Evolutionary conservation across 2,888 invertebrate genomes (phyloP).

Genomic region (Flexamia atlantica): DNA sequence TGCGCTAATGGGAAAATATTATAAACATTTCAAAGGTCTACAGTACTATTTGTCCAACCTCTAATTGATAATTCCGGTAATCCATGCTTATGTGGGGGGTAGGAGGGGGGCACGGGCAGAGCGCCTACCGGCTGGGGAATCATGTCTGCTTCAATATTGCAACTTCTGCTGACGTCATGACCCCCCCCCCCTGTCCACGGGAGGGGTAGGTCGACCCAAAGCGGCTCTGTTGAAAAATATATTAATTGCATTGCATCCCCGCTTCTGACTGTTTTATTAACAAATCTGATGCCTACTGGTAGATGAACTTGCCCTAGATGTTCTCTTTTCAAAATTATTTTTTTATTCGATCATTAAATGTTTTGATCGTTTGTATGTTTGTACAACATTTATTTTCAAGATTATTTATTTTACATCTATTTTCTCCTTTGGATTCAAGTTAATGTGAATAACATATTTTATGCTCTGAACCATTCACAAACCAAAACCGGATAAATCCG

Average conservation of each 20-base stretch:
- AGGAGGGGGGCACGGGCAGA: background rate
- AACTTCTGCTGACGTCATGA: constrained; percentile 39
- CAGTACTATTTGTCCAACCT: background rate
- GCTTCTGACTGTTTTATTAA: constrained; percentile 21
- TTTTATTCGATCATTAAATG: too few species aligned
- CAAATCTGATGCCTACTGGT: background rate
- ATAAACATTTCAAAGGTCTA: constrained; percentile 20
- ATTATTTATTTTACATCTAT: too few species aligned
- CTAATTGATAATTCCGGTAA: constrained; percentile 53
- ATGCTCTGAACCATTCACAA: too few species aligned
- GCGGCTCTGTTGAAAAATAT: constrained; percentile 48
- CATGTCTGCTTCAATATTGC: constrained; percentile 56
- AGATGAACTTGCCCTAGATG: background rate
- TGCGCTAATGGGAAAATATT: background rate
- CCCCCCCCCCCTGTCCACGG: background rate
- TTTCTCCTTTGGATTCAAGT: too few species aligned
- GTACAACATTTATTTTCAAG: too few species aligned
- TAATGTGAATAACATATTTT: too few species aligned
- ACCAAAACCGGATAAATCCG: too few species aligned
- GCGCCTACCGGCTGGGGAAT: constrained; percentile 30
- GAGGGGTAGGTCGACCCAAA: constrained; percentile 5
- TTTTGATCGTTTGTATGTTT: too few species aligned
- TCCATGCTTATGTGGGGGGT: background rate
- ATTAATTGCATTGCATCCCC: constrained; percentile 55
- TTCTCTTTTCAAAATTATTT: too few species aligned